These are phyloP conservation scores for Misgurnus anguillicaudatus DNA, from an alignment of 2,113 vertebrate species.

Conservation along the genomic window DNA sequence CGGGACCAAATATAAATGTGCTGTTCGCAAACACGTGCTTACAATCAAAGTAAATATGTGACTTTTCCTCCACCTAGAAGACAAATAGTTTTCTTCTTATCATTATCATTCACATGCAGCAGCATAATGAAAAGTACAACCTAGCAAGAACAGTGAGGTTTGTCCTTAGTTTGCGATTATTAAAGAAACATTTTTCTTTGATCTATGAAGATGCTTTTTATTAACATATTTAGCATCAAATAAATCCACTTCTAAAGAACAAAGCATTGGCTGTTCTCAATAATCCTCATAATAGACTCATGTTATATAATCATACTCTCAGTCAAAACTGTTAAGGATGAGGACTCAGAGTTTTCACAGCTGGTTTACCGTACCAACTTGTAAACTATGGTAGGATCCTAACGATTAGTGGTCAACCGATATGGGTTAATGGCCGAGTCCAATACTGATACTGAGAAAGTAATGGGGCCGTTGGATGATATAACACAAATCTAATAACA, in stretches of 20 bases:
- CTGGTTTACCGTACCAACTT: no score
- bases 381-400: no score
- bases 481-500: no score
- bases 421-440: no score
- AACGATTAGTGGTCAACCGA: no score
- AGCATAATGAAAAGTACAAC: not conserved
- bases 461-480: no score
- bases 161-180: not conserved
- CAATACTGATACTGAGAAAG: no score
- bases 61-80: conserved; percentile 64
- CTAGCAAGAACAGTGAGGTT: not conserved
- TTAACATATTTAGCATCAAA: not conserved
- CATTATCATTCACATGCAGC: not conserved
- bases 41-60: conserved; percentile 30
- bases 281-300: no score
- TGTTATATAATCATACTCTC: no score
- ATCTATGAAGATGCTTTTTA: not conserved
- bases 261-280: no score
- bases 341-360: no score
- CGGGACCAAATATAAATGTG: not conserved
- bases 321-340: no score
- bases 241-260: not conserved
- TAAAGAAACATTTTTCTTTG: conserved; percentile 4
- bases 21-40: not conserved
- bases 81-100: conserved; percentile 59